phyloP scores from a whole-genome alignment of 2,113 vertebrate species.

The Sphyrna mokarran region DNA sequence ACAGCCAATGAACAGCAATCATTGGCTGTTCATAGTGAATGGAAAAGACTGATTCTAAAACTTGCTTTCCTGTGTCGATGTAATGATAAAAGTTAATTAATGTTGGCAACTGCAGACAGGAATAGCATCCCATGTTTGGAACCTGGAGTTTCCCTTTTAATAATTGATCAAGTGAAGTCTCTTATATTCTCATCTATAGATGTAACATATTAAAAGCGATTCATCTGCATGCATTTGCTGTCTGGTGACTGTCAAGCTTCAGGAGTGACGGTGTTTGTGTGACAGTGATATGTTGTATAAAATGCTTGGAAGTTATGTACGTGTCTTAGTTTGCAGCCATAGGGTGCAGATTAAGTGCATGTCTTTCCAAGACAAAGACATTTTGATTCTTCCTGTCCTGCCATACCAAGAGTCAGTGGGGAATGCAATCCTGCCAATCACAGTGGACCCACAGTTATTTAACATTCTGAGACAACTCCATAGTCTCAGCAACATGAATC shows the following conservation, averaged over 20 bases:
- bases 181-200: neutral
- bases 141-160: slow-evolving; percentile 14
- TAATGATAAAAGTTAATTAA: slow-evolving; percentile 19
- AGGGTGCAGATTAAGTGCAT: neutral
- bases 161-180: slow-evolving; percentile 11
- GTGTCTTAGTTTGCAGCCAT: neutral
- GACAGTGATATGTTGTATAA: neutral
- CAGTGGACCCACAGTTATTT: neutral
- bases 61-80: slow-evolving; percentile 6
- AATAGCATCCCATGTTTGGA: neutral
- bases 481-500: too few species aligned
- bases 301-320: neutral
- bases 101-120: neutral
- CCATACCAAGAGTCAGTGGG: neutral
- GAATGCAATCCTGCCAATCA: neutral
- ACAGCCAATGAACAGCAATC: neutral
- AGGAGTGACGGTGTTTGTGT: neutral
- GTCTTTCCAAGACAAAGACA: neutral
- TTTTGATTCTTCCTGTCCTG: too few species aligned
- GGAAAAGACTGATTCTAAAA: neutral
- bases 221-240: neutral
- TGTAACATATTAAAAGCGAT: neutral
- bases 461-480: neutral
- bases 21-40: neutral
- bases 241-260: neutral